Base-by-base conservation (phyloP, 1,140 invertebrate species). In the Listronotus bonariensis region DNA sequence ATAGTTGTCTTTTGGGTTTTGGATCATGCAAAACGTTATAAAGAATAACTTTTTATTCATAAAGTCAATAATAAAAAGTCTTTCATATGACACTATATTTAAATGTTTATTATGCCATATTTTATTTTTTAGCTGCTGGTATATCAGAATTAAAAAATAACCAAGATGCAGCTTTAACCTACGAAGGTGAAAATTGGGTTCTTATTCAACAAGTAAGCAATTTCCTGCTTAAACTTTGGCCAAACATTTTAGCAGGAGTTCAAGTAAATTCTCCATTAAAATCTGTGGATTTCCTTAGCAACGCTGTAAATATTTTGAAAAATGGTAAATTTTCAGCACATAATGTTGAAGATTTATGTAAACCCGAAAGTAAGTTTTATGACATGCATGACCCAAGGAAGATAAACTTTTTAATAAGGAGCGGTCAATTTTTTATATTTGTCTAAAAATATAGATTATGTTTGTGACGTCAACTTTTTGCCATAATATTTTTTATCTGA, bases 151-250 rank as follows among this genome's bases (percentile, higher is more conserved):
- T 97, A 48, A 85, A 92, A 60, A 88, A 89, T 79, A 90, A 95
- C 78, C 89, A 96, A 80, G 96, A 98, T 81, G 91, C 93, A 0
- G 93, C 92, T 68, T 90, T 90, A 68, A 98, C 95, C 0, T 98
- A 97, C 74, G 95, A 98, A 82, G 96, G 96, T 5, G 95, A 98
- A 78, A 97, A 96, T 80, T 96, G 96, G 80, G 94, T 98, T 42
- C 82, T 98, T 6, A 85, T 94, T 11, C 95, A 97, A 76, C 96
- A 98, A 83, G 88, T 94, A 0, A 93, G 91, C 76, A 98, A 98
- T 78, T 94, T 90, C 89, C 80, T 96, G 41, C 73, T 95, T 26
- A 83, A 83, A 34, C 84, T 91, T 72, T 89, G 85, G 83, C 66
- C 73, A 4, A 68, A 77, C 40, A 79, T 81, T 42, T 74, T 82